A percentile compares a stretch with the other conserved stretches of the same genome.
phyloP scores from a whole-genome alignment of 2,113 vertebrate genomes.

The Myrmophylax atrothorax region DNA sequence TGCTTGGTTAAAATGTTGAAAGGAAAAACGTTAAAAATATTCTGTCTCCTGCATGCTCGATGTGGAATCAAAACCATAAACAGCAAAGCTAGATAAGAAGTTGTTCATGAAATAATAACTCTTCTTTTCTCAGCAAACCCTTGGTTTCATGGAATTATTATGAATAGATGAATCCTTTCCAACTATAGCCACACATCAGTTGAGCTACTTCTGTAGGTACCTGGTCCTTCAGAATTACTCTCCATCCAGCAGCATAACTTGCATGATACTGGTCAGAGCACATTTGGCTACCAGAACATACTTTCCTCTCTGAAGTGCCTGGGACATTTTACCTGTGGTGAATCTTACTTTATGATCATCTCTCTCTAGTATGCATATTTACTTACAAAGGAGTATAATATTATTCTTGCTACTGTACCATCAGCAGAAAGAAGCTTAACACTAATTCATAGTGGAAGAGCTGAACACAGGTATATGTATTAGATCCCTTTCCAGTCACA shows the following conservation, averaged over 20 bases:
- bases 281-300: neutral
- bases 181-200: neutral
- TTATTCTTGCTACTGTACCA: neutral
- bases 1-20: constrained; percentile 60
- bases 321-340: neutral
- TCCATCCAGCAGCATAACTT: neutral
- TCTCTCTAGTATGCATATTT: neutral
- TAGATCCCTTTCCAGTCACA: neutral
- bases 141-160: neutral
- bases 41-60: neutral
- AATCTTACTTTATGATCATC: neutral
- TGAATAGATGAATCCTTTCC: neutral
- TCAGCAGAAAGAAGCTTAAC: neutral
- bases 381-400: neutral
- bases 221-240: neutral
- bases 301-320: neutral
- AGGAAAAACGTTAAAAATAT: constrained; percentile 45
- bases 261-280: neutral
- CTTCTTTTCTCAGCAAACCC: neutral
- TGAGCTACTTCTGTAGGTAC: neutral
- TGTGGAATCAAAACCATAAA: neutral
- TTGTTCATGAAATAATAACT: constrained; percentile 38
- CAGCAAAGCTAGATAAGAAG: neutral
- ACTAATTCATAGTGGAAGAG: neutral
- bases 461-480: neutral